Evolutionary conservation across 2,113 vertebrate species (phyloP), one percentile per base, ranked within the genome.

Genomic region (Perca flavescens): DNA sequence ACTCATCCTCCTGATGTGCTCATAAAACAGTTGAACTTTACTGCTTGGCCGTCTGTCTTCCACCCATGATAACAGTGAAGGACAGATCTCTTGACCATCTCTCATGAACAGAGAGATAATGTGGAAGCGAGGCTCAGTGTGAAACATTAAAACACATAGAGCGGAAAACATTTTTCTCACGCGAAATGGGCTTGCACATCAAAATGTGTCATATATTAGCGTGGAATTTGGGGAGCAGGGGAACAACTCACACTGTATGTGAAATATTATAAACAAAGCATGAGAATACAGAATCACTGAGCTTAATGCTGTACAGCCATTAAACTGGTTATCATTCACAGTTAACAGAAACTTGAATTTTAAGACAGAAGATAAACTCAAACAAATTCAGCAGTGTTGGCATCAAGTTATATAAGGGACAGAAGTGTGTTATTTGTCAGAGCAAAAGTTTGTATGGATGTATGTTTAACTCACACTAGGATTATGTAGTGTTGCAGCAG

Each of bases 161-260:
- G 66, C 31, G 49, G 69, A 63, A 40, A 40, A 83, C 40, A 80
- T 60, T 65, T 36, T 31, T 68, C 47, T 74, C 40, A 3, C 21
- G 16, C 2, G 1, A 80, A 75, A 63, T 34, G 19, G 17, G 58
- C 11, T 67, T 52, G 14, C 61, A 61, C 50, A 66, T 77, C 57
- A 79, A 80, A 79, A 60, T 56, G n/a, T 28, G 34, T 34, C 40
- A 64, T 83, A 28, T 3, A 74, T 77, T 79, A 83, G 7, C 17
- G 3, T 28, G 67, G 63, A n/a, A 61, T 52, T 79, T 66, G 50
- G 50, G 65, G 15, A 72, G 60, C 34, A 5, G 12, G 12, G n/a
- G 21, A 10, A n/a, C 54, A 28, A 54, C 22, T n/a, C 8, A 5
- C 53, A 16, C 4, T 69, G 53, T 40, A 40, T 19, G 11, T 71